These are phyloP conservation scores for Andinoacara biseriatus DNA, from an alignment of 2,113 vertebrate species.

Conservation along the genomic window DNA sequence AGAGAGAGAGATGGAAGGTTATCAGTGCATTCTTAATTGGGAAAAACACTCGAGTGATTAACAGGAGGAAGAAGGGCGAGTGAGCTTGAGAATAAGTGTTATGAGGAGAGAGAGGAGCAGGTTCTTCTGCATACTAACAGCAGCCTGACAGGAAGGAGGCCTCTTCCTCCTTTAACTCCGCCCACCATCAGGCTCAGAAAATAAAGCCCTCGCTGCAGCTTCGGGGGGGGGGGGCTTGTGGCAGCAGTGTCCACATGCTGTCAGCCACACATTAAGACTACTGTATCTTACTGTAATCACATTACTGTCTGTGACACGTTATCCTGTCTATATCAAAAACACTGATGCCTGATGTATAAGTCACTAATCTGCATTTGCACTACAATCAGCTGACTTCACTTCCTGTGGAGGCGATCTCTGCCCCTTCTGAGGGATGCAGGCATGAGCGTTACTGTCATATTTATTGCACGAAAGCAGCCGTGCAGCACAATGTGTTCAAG, in stretches of 20 bases:
- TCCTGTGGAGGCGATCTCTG: not conserved
- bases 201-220: no score
- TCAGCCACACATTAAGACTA: not conserved
- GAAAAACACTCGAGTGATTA: constrained; percentile 72
- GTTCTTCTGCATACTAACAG: not conserved
- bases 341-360: not conserved
- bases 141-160: not conserved
- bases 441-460: not conserved
- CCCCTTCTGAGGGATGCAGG: not conserved
- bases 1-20: constrained; percentile 49
- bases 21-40: constrained; percentile 74
- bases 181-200: no score
- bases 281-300: not conserved
- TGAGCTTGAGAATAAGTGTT: constrained; percentile 7
- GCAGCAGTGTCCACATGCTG: no score
- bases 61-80: constrained; percentile 51
- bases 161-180: no score
- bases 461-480: not conserved
- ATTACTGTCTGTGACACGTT: not conserved
- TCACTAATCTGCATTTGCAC: not conserved
- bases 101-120: constrained; percentile 8
- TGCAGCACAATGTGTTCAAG: fast-evolving
- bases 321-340: not conserved
- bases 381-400: not conserved
- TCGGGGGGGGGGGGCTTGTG: no score